These are phyloP conservation scores for Caenorhabditis becei DNA, from an alignment of 2,888 invertebrate species.

Conservation along the genomic window DNA sequence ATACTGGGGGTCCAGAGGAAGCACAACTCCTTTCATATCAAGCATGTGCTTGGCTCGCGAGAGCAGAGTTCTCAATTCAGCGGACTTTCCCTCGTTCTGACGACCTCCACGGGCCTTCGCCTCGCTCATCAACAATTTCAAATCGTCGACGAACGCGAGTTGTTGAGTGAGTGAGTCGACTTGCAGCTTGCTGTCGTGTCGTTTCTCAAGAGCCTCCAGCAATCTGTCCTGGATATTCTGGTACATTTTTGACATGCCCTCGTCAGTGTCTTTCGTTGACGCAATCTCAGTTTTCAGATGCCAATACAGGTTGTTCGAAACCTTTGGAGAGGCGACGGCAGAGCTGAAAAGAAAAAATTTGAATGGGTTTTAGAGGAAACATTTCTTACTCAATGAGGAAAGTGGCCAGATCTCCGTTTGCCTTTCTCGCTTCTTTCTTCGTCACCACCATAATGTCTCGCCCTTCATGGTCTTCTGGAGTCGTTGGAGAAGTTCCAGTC, in stretches of 20 bases:
- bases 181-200: conserved; percentile 35
- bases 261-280: conserved; percentile 55
- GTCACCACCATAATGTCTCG: conserved; percentile 14
- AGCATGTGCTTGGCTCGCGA: conserved; percentile 55
- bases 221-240: conserved; percentile 49
- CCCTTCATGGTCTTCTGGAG: conserved; percentile 31
- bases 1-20: conserved; percentile 91
- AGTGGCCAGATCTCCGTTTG: conserved; percentile 70
- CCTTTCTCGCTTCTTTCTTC: conserved; percentile 25
- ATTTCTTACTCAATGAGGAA: conserved; percentile 72
- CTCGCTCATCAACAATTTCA: conserved; percentile 61
- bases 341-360: conserved; percentile 82
- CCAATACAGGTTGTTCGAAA: conserved; percentile 99
- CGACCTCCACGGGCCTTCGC: conserved; percentile 56
- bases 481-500: background rate
- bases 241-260: conserved; percentile 59
- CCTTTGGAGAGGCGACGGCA: conserved; percentile 90
- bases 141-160: conserved; percentile 67
- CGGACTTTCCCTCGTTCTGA: conserved; percentile 54
- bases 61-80: conserved; percentile 62
- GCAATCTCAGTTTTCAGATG: conserved; percentile 73
- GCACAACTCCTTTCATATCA: conserved; percentile 92
- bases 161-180: conserved; percentile 45
- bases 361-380: background rate
- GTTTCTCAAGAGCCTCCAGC: conserved; percentile 41